Base-by-base conservation (phyloP, 2,888 invertebrate species). In the Hydraecia micacea region DNA sequence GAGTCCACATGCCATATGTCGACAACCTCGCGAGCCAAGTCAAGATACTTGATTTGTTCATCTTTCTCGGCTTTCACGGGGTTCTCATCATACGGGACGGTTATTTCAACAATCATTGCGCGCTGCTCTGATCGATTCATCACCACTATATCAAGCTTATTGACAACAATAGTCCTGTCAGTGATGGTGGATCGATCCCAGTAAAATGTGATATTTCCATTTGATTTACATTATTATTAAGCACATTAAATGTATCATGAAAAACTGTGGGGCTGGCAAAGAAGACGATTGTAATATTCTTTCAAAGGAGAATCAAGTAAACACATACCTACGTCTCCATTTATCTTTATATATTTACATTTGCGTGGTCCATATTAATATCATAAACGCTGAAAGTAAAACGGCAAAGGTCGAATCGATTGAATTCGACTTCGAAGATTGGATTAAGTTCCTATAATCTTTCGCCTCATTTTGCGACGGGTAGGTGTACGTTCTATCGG, bases 391-490 rank as follows among this genome's bases (percentile, higher is more conserved):
- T 71, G 92, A 85, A 82, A 93, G 79, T 76, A 90, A 87, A 88
- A 91, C 83, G 73, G 86, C 73, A 78, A 90, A 79, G 86, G 88
- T 90, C 63, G 86, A 82, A 63, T 88, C 80, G 68, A 89, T 84
- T 71, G 86, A 86, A 67, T 87, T 80, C 69, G 92, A 89, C 86
- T 90, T 83, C 71, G 94, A 92, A 74, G 96, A 93, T 77, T 92
- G 92, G 84, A 96, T 95, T 84, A 96, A 92, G 90, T 97, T 97
- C 86, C 96, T 95, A 84, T 96, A 97, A 93, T 97, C 96, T 89
- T 96, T 97, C 5, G 96, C 96, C 89, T 97, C 97, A 77, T 97
- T 97, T 86, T 97, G 97, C 60, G 97, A 95, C 9, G 97, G 97
- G 90, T 97, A 95, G 67, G 96, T 97, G 84, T 96, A 97, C 5